Evolutionary conservation across 2,888 invertebrate genomes (phyloP).

Genomic region (Euzetes globulus): DNA sequence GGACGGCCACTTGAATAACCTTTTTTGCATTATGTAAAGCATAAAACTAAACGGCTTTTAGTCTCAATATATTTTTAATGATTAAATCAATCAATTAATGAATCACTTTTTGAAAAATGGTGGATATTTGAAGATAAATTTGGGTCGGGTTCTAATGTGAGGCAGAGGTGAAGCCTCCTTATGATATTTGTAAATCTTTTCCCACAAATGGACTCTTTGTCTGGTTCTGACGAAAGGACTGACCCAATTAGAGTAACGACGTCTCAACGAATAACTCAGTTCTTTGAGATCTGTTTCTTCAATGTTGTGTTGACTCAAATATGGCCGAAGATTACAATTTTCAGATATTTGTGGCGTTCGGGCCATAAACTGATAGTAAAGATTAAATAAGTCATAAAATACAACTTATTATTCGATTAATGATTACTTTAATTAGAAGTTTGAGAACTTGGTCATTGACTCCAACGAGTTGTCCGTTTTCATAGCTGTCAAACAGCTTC

Average conservation of each 20-base stretch:
- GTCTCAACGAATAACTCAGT: constrained; percentile 54
- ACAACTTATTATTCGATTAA: constrained; percentile 51
- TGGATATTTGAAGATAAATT: constrained; percentile 28
- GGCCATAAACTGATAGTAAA: constrained; percentile 39
- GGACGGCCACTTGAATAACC: no score
- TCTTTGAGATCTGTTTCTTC: constrained; percentile 59
- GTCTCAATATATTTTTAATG: no score
- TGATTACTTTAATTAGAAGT: constrained; percentile 63
- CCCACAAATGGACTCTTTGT: constrained; percentile 72
- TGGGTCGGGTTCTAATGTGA: constrained; percentile 24
- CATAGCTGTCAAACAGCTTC: constrained; percentile 65
- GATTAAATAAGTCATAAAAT: constrained; percentile 52
- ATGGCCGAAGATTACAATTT: constrained; percentile 62
- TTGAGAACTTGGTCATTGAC: constrained; percentile 72
- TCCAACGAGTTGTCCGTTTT: constrained; percentile 53
- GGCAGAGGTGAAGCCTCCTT: constrained; percentile 38
- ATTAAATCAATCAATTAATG: neutral
- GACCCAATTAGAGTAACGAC: constrained; percentile 48
- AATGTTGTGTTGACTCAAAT: constrained; percentile 56
- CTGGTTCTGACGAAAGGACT: constrained; percentile 46
- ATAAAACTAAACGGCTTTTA: no score
- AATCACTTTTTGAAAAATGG: constrained; percentile 22
- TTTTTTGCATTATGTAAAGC: no score
- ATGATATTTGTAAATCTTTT: constrained; percentile 59
- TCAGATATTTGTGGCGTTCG: constrained; percentile 46